Base-by-base conservation (phyloP, 2,797 vertebrate genomes). In the Muscicapa striata region DNA sequence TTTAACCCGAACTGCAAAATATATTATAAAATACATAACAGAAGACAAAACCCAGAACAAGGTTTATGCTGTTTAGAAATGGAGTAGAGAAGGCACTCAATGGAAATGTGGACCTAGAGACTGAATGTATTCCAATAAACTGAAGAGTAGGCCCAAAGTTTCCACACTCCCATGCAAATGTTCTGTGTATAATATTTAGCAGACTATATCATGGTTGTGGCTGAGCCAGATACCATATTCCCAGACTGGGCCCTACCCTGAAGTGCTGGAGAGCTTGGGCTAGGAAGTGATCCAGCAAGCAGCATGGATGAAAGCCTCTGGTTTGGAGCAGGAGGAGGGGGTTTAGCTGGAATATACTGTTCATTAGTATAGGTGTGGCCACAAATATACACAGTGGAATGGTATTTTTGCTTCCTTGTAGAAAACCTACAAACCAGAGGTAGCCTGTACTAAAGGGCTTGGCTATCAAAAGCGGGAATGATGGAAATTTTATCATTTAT, bases 101-200 rank as follows among this genome's bases (percentile, higher is more conserved):
- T 1, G 40, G 32, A 63, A 62, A 30, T 64, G 29, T 13, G 23
- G n/a, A 55, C 22, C 27, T 12, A 17, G 12, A 51, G 22, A 32
- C 15, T 64, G 13, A 5, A 15, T 14, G 4, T 48, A 40, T 63
- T 68, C 13, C 8, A 52, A 29, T 17, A 78, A 81, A 66, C 13
- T 18, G 11, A 68, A 82, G 43, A 18, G 4, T 26, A 49, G 36
- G 21, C 88, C 36, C 40, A 63, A 62, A 43, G 24, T 49, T 72
- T 64, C 23, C 0, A 0, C 15, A 7, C 5, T 63, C 22, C 26
- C 27, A 51, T 8, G n/a, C 16, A 51, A 59, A 20, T 51, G 15
- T 26, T 88, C 15, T 23, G 16, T 6, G 18, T 36, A 40, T 46
- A n/a, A 62, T 20, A 76, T 91, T 77, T 79, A 82, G 13, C 51